These are phyloP conservation scores for Neodiprion lecontei DNA, from an alignment of 1,140 invertebrate genomes.

Conservation along the genomic window DNA sequence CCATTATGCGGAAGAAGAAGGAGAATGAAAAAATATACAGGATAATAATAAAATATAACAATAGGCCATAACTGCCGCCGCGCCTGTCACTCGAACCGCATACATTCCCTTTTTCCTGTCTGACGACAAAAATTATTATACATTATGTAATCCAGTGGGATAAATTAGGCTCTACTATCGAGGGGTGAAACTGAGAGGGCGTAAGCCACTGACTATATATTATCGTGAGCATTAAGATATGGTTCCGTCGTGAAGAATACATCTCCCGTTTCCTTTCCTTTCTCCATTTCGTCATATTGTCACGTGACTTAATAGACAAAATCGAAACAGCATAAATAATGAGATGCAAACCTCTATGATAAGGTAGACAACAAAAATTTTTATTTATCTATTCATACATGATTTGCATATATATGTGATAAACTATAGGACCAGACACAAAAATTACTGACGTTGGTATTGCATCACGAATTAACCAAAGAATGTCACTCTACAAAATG, in stretches of 20 bases:
- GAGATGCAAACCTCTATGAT: too few species aligned
- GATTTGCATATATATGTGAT: too few species aligned
- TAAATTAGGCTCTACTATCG: background rate
- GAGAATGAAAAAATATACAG: background rate
- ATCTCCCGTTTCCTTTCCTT: background rate
- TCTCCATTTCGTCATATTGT: background rate
- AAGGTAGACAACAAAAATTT: too few species aligned
- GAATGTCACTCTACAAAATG: too few species aligned
- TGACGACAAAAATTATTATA: slow-evolving; percentile 3
- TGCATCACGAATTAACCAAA: too few species aligned
- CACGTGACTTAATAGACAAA: too few species aligned
- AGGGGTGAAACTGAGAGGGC: slow-evolving; percentile 1
- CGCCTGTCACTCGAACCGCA: background rate
- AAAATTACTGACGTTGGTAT: too few species aligned
- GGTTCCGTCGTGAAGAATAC: background rate
- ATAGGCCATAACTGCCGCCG: slow-evolving; percentile 3
- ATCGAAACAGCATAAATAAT: too few species aligned
- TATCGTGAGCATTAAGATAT: slow-evolving; percentile 1
- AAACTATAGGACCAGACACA: too few species aligned
- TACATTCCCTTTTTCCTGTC: background rate
- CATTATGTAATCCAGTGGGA: slow-evolving; percentile 3
- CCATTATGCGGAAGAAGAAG: background rate
- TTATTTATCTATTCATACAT: too few species aligned
- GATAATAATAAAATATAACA: slow-evolving; percentile 2
- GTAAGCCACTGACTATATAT: background rate